These are phyloP conservation scores for Acipenser ruthenus DNA, from an alignment of 2,797 vertebrate genomes.

Conservation along the genomic window DNA sequence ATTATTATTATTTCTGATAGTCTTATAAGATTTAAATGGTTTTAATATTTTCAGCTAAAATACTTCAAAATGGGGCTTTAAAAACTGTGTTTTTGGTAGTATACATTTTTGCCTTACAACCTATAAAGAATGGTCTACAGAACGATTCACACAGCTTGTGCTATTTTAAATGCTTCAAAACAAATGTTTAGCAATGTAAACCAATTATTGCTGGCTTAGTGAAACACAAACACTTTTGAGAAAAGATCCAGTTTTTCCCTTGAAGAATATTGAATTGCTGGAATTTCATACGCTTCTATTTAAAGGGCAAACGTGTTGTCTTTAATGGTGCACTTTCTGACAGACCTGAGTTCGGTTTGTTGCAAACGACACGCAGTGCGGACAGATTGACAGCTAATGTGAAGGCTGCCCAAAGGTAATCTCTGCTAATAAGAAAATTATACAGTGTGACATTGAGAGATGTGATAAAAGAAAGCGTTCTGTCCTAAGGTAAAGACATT, in stretches of 20 bases:
- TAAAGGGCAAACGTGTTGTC: conserved; percentile 31
- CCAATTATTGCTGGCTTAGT: too few species aligned
- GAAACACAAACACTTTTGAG: too few species aligned
- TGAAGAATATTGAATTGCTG: too few species aligned
- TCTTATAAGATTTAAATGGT: background rate
- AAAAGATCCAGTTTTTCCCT: too few species aligned
- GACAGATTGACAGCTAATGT: conserved; percentile 66
- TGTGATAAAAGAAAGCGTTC: conserved; percentile 59
- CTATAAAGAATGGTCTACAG: too few species aligned
- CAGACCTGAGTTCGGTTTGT: conserved; percentile 57
- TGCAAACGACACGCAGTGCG: conserved; percentile 51
- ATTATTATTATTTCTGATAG: background rate
- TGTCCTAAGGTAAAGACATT: conserved; percentile 65
- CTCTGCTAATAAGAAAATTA: conserved; percentile 62
- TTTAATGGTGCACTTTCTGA: conserved; percentile 38
- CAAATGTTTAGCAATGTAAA: too few species aligned
- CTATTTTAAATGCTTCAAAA: too few species aligned
- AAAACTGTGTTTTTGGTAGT: too few species aligned
- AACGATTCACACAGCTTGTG: too few species aligned
- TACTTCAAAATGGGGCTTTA: too few species aligned
- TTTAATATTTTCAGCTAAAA: too few species aligned
- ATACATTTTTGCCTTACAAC: too few species aligned
- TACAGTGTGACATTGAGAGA: conserved; percentile 60
- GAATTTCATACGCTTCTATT: background rate
- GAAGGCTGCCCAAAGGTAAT: conserved; percentile 65